Percentiles rank a stretch among this genome's conserved stretches.
Evolutionary conservation across 2,113 vertebrate species (phyloP).

Genomic region (Nothocercus nigrocapillus): DNA sequence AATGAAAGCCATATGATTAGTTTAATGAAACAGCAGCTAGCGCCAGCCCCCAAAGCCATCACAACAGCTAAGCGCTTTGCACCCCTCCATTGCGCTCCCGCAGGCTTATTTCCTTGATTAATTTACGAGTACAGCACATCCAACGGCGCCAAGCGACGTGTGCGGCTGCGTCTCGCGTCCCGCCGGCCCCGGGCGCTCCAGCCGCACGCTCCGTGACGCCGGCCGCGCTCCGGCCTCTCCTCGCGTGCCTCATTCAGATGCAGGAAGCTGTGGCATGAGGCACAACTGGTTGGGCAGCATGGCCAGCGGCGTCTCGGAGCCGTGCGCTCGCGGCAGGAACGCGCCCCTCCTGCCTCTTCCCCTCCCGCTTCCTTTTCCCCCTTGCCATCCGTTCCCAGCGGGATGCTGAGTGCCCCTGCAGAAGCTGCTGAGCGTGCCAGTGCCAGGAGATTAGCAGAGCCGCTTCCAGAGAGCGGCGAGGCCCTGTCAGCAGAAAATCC

Average conservation of each 20-base stretch:
- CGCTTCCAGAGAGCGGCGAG: not conserved
- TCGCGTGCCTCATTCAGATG: no score
- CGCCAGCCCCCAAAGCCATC: not conserved
- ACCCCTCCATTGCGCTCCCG: fast-evolving
- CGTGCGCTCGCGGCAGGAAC: no score
- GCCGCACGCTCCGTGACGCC: not conserved
- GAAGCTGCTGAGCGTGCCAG: no score
- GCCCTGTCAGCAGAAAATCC: not conserved
- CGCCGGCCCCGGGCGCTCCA: not conserved
- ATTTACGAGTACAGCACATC: fast-evolving
- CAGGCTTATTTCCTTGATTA: not conserved
- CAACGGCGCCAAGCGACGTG: fast-evolving
- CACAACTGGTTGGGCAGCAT: not conserved
- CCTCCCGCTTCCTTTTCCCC: no score
- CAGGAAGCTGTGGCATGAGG: no score
- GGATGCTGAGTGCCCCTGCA: no score
- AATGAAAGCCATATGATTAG: fast-evolving
- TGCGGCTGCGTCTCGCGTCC: not conserved
- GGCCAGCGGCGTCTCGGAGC: not conserved
- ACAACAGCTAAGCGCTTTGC: fast-evolving
- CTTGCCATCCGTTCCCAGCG: no score
- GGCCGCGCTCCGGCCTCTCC: no score
- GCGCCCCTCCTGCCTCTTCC: no score
- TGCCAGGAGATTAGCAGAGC: not conserved
- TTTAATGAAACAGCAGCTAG: not conserved